Percentiles rank a stretch among this genome's conserved stretches.
Evolutionary conservation across 23 tunicate species (phyloP).

Genomic region (Trididemnum miniatum): DNA sequence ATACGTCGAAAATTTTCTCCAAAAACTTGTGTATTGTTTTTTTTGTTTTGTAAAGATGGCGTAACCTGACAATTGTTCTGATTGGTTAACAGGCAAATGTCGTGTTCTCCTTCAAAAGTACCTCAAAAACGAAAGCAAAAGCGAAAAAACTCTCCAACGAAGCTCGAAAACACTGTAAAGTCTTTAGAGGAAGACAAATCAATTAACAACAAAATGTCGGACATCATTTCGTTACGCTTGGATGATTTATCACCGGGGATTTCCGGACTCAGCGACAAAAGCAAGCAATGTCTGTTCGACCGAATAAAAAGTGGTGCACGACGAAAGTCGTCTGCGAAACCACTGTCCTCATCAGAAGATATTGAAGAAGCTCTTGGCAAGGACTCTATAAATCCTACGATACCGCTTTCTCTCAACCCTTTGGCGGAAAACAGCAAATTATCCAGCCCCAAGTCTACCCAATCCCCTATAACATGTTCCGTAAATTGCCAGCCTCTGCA

Average conservation of each 20-base stretch:
- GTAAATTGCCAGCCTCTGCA: conserved; percentile 30
- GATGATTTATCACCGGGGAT: background rate
- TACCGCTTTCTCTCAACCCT: background rate
- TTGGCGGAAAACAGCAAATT: background rate
- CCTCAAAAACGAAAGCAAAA: background rate
- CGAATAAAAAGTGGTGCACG: conserved; percentile 42
- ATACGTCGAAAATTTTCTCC: too few species aligned
- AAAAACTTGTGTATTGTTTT: too few species aligned
- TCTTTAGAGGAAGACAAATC: background rate
- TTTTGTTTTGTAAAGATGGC: too few species aligned
- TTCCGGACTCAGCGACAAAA: background rate
- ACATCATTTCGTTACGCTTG: background rate
- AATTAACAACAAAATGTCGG: background rate
- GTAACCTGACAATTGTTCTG: too few species aligned
- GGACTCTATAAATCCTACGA: background rate
- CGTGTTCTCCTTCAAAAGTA: background rate
- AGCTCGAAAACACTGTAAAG: background rate
- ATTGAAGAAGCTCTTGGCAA: background rate
- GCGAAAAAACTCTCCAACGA: background rate
- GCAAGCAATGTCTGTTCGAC: conserved; percentile 23
- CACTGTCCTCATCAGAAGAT: conserved; percentile 14
- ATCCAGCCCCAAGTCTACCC: background rate
- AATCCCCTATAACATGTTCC: background rate
- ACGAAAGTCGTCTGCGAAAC: conserved; percentile 48
- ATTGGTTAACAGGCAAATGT: background rate